Evolutionary conservation across 2,797 vertebrate genomes (phyloP).

Genomic region (Potorous gilbertii): DNA sequence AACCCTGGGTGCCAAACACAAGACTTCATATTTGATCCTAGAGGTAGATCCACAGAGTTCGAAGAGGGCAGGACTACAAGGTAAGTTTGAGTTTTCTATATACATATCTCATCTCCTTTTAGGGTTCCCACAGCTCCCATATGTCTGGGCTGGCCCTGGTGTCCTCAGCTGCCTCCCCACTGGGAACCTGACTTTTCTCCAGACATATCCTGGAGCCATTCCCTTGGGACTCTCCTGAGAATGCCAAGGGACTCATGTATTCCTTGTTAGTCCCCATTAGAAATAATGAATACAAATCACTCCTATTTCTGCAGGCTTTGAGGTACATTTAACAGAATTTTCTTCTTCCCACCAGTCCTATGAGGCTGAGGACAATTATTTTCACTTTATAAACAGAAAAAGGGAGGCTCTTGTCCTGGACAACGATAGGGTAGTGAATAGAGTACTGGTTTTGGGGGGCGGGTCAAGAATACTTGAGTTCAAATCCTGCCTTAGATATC

Average conservation of each 20-base stretch:
- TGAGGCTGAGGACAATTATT: neutral
- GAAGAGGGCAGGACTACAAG: neutral
- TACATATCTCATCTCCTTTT: neutral
- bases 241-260: neutral
- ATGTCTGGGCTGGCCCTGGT: neutral
- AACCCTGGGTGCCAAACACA: neutral
- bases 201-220: neutral
- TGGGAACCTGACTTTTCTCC: neutral
- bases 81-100: neutral
- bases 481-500: neutral
- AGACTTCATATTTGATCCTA: neutral
- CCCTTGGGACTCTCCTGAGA: neutral
- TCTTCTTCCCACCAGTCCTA: neutral
- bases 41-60: neutral
- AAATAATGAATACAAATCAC: neutral
- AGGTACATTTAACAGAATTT: neutral
- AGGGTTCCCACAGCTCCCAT: neutral
- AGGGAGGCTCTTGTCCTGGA: neutral
- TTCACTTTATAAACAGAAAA: neutral
- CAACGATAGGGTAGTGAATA: neutral
- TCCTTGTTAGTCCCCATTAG: neutral
- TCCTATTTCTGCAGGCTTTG: neutral
- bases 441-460: neutral
- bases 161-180: neutral
- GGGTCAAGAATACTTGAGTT: neutral